A percentile compares a stretch with the other conserved stretches of the same genome.
Evolutionary conservation across 2,888 invertebrate species (phyloP).

Genomic region (Hydriomena furcata): DNA sequence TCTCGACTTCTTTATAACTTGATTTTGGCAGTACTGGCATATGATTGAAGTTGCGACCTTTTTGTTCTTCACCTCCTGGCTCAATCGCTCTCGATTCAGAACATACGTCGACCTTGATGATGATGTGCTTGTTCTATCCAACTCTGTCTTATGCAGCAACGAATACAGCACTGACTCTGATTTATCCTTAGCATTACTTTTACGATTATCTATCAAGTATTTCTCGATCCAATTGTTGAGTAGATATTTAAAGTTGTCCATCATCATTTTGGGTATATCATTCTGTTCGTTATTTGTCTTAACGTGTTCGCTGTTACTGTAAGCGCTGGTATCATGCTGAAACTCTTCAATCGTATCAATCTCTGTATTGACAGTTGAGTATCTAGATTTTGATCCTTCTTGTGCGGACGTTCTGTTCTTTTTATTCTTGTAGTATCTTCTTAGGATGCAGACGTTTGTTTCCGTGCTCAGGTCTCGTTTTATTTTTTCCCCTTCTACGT

Average conservation of each 20-base stretch:
- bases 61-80: constrained; percentile 45
- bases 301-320: constrained; percentile 53
- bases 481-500: constrained; percentile 44
- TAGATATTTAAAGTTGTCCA: constrained; percentile 60
- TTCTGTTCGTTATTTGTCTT: constrained; percentile 36
- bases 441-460: constrained; percentile 64
- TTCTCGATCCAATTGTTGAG: constrained; percentile 59
- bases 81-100: constrained; percentile 42
- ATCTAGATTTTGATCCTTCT: constrained; percentile 48
- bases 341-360: constrained; percentile 49
- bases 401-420: constrained; percentile 44
- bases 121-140: constrained; percentile 35
- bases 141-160: constrained; percentile 50
- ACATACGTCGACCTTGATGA: constrained; percentile 58
- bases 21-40: constrained; percentile 38
- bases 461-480: constrained; percentile 69
- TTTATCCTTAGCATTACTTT: constrained; percentile 54
- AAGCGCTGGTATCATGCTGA: constrained; percentile 48
- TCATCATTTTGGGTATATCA: constrained; percentile 54
- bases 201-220: constrained; percentile 53
- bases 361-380: constrained; percentile 50
- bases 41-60: constrained; percentile 39
- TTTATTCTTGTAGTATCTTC: constrained; percentile 56
- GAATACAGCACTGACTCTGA: constrained; percentile 57
- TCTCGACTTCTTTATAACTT: constrained; percentile 20